Evolutionary conservation across 2,888 invertebrate species (phyloP), one percentile per base, ranked within the genome.

Genomic region (Machimus rusticus): DNA sequence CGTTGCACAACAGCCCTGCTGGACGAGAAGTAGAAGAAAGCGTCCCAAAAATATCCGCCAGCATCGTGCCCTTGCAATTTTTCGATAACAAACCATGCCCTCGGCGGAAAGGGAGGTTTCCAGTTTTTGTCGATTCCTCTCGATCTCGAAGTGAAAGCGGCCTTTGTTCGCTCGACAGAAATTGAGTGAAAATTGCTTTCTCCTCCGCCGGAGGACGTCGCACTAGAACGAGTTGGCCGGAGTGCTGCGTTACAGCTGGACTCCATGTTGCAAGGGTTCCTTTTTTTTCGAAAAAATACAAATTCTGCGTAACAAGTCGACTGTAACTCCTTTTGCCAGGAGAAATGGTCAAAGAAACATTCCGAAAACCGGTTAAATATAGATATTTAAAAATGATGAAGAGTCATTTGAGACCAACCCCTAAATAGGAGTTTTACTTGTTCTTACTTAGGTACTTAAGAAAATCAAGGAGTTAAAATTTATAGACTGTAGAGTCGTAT

Each of bases 41-140:
- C 37, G 23, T 66, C 43, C 43, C 8, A 28, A 55, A 19, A 81
- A 77, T 74, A 46, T 76, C 82, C 55, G 79, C 1, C 43, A 19
- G 6, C 79, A 87, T 88, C 88, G 81, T 87, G 87, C 87, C 88
- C 79, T 82, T 87, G 87, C 85, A 88, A 88, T 88, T 88, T 39
- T 87, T 74, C 87, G 87, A 88, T 88, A 88, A 88, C 88, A 88
- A 88, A 88, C 88, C 51, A n/a, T 51, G 51, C 87, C 39, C 23
- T 14, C 55, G 51, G 6, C 78, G 84, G 82, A 82, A 57, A 81
- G 55, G 28, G 81, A 79, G 46, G 86, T 88, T 86, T 86, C 86
- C 12, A 31, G 55, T 66, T 87, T 81, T 66, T 66, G 51, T 39
- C 46, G 37, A 28, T 55, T 51, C 55, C 31, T 81, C 23, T 66